Base-by-base conservation (phyloP, 2,888 invertebrate genomes). In the Conus canariensis region DNA sequence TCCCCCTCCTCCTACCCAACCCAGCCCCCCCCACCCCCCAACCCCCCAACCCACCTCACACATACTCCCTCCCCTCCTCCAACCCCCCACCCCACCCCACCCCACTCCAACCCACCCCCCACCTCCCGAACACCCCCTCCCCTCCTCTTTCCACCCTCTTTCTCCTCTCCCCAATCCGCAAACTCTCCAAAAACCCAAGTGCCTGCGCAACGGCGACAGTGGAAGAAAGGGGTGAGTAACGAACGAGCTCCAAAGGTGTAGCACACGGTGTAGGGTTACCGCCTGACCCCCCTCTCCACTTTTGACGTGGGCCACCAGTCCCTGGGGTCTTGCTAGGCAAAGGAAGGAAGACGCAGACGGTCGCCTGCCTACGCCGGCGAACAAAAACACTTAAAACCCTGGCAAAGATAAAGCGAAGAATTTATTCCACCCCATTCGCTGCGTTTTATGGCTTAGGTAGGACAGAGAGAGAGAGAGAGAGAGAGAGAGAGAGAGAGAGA, bases 371-470 rank as follows among this genome's bases (percentile, higher is more conserved):
- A 25, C 80, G 2, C 8, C 56, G 4, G 77, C 19, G 82, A 82
- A 82, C 82, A 82, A 82, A 82, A 82, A 82, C 82, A 82, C 82
- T 82, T 82, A 82, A 82, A 82, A 82, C 82, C 82, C 56, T 22
- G 19, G 82, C 82, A 82, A 82, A 82, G 82, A 82, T 82, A 82
- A 56, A 82, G 82, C 82, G 19, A 56, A 58, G 82, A 82, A 82
- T 82, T 82, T 82, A 82, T 82, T 82, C 82, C 82, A 19, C 82
- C 56, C 56, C 82, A 82, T 70, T 70, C 22, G 22, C 4, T 22
- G 45, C 16, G 30, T 70, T 87, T 70, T 56, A 87, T 67, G 74
- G 64, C 16, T 14, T 45, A n/a, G 86, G 59, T 12, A n/a, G 4
- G 59, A 25, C 19, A 12, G 19, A 45, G 25, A 12, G 25, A 77